phyloP scores from a whole-genome alignment of 2,888 invertebrate genomes.

The Rambutsinella grinnellia region DNA sequence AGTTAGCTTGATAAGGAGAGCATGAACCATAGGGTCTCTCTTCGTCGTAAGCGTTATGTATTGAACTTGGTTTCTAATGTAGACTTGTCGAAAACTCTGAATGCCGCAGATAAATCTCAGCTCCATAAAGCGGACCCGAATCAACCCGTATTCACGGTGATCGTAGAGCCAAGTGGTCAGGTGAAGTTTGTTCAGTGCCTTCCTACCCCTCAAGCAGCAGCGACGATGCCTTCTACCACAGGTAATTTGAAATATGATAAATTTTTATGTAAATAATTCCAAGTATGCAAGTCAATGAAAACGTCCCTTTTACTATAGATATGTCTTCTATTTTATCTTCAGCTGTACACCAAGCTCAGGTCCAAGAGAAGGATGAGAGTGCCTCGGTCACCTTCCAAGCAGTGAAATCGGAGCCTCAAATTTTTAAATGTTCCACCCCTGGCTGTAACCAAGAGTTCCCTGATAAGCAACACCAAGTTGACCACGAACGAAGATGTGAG shows the following conservation, averaged over 20 bases:
- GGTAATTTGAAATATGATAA: too few relatives aligned
- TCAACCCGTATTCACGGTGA: slow-evolving; percentile 45
- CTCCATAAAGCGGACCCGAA: slow-evolving; percentile 50
- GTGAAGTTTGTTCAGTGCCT: slow-evolving; percentile 54
- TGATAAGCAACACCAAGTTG: slow-evolving; percentile 48
- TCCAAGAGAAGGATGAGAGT: slow-evolving; percentile 53
- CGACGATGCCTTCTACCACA: slow-evolving; percentile 45
- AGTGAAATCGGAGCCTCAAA: slow-evolving; percentile 28
- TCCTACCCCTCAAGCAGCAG: slow-evolving; percentile 47
- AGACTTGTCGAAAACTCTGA: slow-evolving; percentile 45
- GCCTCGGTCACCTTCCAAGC: slow-evolving; percentile 48
- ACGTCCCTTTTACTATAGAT: too few relatives aligned
- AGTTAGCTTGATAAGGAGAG: not conserved
- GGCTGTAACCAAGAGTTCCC: slow-evolving; percentile 51
- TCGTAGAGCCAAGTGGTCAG: slow-evolving; percentile 52
- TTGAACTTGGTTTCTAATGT: not conserved
- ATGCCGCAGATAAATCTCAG: slow-evolving; percentile 41
- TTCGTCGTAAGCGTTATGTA: too few relatives aligned
- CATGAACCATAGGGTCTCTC: slow-evolving; percentile 27
- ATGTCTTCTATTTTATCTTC: not conserved
- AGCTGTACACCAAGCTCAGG: slow-evolving; percentile 52
- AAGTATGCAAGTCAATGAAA: too few relatives aligned
- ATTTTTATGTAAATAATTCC: too few relatives aligned
- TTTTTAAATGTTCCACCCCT: slow-evolving; percentile 53
- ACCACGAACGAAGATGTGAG: slow-evolving; percentile 54